These are phyloP conservation scores for Emydoidea blandingii DNA, from an alignment of 2,797 vertebrate genomes.

Conservation along the genomic window DNA sequence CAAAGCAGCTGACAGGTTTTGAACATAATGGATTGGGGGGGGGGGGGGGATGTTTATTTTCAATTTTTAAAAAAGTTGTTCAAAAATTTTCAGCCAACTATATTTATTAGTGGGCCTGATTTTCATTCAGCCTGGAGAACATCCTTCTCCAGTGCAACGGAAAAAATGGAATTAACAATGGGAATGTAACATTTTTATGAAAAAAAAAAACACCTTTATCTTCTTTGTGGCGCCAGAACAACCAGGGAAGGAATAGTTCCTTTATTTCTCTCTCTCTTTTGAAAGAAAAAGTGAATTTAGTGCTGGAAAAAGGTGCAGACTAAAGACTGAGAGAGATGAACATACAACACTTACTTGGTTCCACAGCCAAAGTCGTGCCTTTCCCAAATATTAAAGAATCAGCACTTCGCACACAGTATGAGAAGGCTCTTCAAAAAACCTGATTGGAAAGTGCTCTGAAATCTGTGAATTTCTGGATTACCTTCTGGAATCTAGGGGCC, in stretches of 20 bases:
- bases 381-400: background rate
- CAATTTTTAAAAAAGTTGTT: background rate
- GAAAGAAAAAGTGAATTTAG: background rate
- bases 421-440: background rate
- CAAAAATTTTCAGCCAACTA: background rate
- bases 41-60: background rate
- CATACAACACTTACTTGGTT: conserved; percentile 43
- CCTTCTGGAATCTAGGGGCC: background rate
- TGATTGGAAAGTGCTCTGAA: background rate
- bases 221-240: background rate
- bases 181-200: background rate
- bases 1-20: background rate
- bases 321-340: background rate
- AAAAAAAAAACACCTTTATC: background rate
- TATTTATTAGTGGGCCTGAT: background rate
- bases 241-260: background rate
- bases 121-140: background rate
- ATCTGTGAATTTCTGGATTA: background rate
- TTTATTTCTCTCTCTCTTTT: background rate
- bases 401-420: background rate
- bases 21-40: background rate
- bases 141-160: background rate
- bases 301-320: background rate
- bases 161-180: background rate
- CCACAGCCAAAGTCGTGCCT: background rate